Evolutionary conservation across 1,140 invertebrate species (phyloP).

Genomic region (Orchestia grillus): DNA sequence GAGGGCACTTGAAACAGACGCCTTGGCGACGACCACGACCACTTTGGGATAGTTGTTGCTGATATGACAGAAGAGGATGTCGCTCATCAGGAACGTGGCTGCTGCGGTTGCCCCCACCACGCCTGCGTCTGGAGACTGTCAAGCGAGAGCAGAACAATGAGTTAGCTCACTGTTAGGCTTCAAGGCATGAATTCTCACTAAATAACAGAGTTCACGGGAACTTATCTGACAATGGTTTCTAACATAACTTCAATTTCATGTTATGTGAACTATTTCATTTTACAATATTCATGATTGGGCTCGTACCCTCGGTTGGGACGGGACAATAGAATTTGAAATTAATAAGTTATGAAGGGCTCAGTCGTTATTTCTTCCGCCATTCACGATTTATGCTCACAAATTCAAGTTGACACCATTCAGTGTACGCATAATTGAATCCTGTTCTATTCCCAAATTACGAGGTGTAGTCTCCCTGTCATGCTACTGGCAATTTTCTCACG

Average conservation of each 20-base stretch:
- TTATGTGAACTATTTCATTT: no score
- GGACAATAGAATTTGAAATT: not conserved
- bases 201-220: no score
- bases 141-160: not conserved
- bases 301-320: no score
- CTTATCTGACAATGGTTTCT: not conserved
- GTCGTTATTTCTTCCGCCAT: not conserved
- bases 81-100: conserved; percentile 57
- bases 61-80: conserved; percentile 60
- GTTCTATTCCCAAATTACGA: not conserved
- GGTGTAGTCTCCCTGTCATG: no score
- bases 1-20: not conserved
- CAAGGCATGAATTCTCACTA: no score
- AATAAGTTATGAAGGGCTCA: not conserved
- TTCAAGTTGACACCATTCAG: not conserved
- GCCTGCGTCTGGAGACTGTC: conserved; percentile 11
- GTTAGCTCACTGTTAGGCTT: conserved; percentile 1
- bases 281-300: no score
- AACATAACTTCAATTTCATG: not conserved
- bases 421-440: not conserved
- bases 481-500: no score
- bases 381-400: not conserved
- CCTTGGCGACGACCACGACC: conserved; percentile 53
- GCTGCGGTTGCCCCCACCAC: not conserved
- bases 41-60: conserved; percentile 53